A percentile compares a stretch with the other conserved stretches of the same genome.
phyloP scores from a whole-genome alignment of 2,797 vertebrate species.

The Nannoperca obscura region DNA sequence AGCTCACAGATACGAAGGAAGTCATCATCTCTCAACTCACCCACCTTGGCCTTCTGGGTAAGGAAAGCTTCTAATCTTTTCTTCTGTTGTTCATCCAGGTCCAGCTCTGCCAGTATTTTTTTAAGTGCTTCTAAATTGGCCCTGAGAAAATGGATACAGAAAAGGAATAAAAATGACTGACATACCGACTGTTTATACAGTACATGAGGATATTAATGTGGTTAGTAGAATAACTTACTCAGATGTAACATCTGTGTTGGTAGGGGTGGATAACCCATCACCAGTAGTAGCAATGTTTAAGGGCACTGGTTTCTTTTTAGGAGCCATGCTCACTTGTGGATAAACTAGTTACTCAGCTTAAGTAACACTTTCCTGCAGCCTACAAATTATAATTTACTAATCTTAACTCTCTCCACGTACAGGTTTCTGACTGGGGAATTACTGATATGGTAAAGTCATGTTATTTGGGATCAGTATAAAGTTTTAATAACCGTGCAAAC shows the following conservation, averaged over 20 bases:
- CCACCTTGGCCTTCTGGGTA: conserved; percentile 91
- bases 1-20: conserved; percentile 89
- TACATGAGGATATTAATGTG: background rate
- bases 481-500: background rate
- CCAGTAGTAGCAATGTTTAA: conserved; percentile 85
- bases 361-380: background rate
- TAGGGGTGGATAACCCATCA: conserved; percentile 83
- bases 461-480: background rate
- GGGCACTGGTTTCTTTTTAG: conserved; percentile 87
- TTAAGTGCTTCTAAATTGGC: conserved; percentile 89
- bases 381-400: background rate
- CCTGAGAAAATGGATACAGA: conserved; percentile 58
- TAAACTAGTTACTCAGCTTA: background rate
- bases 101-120: conserved; percentile 89
- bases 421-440: background rate
- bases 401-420: background rate
- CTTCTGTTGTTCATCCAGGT: conserved; percentile 90
- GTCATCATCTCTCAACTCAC: conserved; percentile 90
- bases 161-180: background rate
- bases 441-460: background rate
- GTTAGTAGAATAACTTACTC: conserved; percentile 82
- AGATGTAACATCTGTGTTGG: conserved; percentile 81
- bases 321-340: conserved; percentile 78
- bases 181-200: background rate
- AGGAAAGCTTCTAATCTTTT: conserved; percentile 90